Evolutionary conservation across 2,888 invertebrate genomes (phyloP).

Genomic region (Ecdyonurus torrentis): DNA sequence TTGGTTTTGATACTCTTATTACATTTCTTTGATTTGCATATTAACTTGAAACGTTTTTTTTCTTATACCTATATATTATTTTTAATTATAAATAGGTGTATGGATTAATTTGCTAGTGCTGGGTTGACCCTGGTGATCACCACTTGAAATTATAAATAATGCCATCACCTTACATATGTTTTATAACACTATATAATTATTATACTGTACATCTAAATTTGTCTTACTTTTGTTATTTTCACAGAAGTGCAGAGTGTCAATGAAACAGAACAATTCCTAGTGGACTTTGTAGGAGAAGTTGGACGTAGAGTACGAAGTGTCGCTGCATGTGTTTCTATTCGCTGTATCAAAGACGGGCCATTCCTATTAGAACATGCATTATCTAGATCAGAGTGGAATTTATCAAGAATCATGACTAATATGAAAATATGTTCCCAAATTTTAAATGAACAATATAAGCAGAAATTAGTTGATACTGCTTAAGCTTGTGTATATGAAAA

Average conservation of each 20-base stretch:
- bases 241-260: constrained; percentile 76
- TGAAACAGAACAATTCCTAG: constrained; percentile 63
- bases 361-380: constrained; percentile 62
- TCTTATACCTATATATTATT: no score
- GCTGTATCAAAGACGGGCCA: constrained; percentile 67
- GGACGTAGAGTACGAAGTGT: constrained; percentile 60
- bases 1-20: no score
- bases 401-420: constrained; percentile 41
- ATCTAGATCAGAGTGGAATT: constrained; percentile 63
- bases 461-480: neutral
- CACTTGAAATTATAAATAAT: no score
- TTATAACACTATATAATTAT: no score
- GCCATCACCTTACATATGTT: no score
- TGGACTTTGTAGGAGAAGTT: constrained; percentile 62
- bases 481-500: no score
- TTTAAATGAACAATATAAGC: neutral
- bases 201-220: no score
- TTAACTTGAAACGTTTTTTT: no score
- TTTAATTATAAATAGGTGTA: no score
- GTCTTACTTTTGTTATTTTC: constrained; percentile 23
- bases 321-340: constrained; percentile 63
- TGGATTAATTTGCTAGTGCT: no score
- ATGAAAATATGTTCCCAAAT: neutral
- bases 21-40: no score
- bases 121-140: no score